Base-by-base conservation (phyloP, 2,797 vertebrate genomes). In the Pangasius krempfi region DNA sequence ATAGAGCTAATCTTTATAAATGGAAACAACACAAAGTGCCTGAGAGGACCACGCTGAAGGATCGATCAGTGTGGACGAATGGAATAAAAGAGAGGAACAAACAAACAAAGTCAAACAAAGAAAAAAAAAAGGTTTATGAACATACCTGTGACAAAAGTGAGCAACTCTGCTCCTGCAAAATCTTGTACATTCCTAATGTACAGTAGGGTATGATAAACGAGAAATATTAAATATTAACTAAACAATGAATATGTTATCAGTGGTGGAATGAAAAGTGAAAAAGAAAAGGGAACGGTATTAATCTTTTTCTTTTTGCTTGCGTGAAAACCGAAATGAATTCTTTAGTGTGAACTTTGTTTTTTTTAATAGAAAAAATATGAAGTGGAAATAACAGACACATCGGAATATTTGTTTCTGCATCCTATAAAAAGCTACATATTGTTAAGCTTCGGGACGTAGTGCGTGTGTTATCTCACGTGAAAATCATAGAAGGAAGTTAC, bases 1-100 rank as follows among this genome's bases (percentile, higher is more conserved):
- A 95, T 94, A 94, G 93, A 93, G 88, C 92, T 92, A 92, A 94
- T 92, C 91, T 92, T 92, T 93, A 92, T 85, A 93, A 93, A 93
- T 92, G 88, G 90, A 92, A 88, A 90, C 82, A 86, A 92, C 88
- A 90, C 87, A 81, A 89, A 90, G 73, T 66, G 84, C 87, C 81
- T 89, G 64, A 88, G 50, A 66, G 86, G 50, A 75, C 62, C n/a
- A 37, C 68, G 70, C 37, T 88, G 81, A 88, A 90, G 87, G 30
- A 90, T 20, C 47, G 50, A 73, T 92, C 44, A 85, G 27, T 30
- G 30, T 13, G 64, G 72, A 87, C 70, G 86, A 79, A 40, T 14
- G 30, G n/a, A 37, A 79, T 37, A 73, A n/a, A 68, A 40, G 18
- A 27, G 44, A 30, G 16, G 30, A 30, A 58, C 22, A 44, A 44